A percentile compares a stretch with the other conserved stretches of the same genome.
These are phyloP conservation scores for Drosophila histrio DNA, from an alignment of 2,888 invertebrate species.

Conservation along the genomic window DNA sequence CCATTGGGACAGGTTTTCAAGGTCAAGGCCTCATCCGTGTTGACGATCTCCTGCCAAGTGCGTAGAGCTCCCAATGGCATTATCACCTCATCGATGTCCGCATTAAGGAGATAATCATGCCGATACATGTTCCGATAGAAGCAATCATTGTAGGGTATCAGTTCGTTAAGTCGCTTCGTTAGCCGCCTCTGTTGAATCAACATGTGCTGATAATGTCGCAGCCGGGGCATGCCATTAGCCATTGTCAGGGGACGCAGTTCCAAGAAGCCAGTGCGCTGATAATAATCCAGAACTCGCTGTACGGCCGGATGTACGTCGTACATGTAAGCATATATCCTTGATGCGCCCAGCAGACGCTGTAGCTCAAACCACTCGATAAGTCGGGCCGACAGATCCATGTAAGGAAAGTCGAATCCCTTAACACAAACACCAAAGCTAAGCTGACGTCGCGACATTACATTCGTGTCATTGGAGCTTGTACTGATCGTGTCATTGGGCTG, in stretches of 20 bases:
- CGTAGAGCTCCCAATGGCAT: constrained; percentile 86
- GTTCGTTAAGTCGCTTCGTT: constrained; percentile 94
- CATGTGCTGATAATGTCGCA: constrained; percentile 92
- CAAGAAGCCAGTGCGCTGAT: constrained; percentile 87
- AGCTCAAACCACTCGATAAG: constrained; percentile 96
- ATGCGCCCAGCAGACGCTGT: constrained; percentile 91
- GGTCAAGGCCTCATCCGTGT: constrained; percentile 2
- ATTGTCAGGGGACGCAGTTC: constrained; percentile 90
- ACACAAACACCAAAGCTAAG: constrained; percentile 91
- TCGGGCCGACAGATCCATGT: constrained; percentile 93
- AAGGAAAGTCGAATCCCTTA: constrained; percentile 94
- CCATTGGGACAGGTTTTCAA: constrained; percentile 31
- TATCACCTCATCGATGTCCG: constrained; percentile 96
- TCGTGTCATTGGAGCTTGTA: neutral
- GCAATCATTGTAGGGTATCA: constrained; percentile 97
- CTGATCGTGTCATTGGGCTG: neutral
- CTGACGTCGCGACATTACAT: neutral
- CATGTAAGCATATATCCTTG: constrained; percentile 94
- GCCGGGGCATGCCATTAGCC: constrained; percentile 93
- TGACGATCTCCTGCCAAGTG: constrained; percentile 85
- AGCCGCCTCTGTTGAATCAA: constrained; percentile 93
- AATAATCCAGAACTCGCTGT: constrained; percentile 88
- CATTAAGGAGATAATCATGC: constrained; percentile 92
- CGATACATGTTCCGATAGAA: constrained; percentile 94
- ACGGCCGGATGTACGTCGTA: constrained; percentile 94